Evolutionary conservation across 2,797 vertebrate genomes (phyloP), one percentile per base, ranked within the genome.

Genomic region (Varecia variegata): DNA sequence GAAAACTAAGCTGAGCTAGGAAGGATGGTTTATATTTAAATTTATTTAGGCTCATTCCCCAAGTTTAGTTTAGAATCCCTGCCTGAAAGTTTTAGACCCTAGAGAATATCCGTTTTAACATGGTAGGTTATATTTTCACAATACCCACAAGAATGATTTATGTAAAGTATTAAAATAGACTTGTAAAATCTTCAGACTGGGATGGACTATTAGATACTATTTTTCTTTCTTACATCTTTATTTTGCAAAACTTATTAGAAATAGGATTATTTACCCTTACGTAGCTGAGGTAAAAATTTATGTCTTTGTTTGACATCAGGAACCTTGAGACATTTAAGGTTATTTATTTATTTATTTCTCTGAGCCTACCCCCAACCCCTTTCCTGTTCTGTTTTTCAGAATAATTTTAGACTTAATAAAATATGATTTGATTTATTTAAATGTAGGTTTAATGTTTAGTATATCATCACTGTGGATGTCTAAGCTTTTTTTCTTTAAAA

Each of bases 11-110:
- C 52, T 71, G 40, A 94, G 50, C 60, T 88, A 56, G 71, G 32
- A 91, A 83, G 54, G 70, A 50, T 47, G 87, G 23, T 94, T 94
- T 94, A 82, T 62, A 70, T 91, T 85, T 83, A 84, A 79, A 65
- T 88, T 62, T 92, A 21, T 82, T 90, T 68, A 77, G 60, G 52
- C 32, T 97, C 14, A 62, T 83, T 89, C 32, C 32, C 71, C 56
- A 94, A 45, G 15, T 80, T 93, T 60, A 80, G 20, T 91, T 94
- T 92, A 88, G 40, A 90, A 90, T 87, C 70, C 40, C 25, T 71
- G 38, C 35, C n/a, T 93, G 54, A 83, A 45, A 76, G 70, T 82
- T 95, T 88, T 58, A 95, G 70, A 88, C 32, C 38, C 35, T 60
- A 92, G 35, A 92, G n/a, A 94, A 60, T 80, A 89, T 74, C 54